These are phyloP conservation scores for Hypomecis atomaria DNA, from an alignment of 2,888 invertebrate genomes.

Conservation along the genomic window DNA sequence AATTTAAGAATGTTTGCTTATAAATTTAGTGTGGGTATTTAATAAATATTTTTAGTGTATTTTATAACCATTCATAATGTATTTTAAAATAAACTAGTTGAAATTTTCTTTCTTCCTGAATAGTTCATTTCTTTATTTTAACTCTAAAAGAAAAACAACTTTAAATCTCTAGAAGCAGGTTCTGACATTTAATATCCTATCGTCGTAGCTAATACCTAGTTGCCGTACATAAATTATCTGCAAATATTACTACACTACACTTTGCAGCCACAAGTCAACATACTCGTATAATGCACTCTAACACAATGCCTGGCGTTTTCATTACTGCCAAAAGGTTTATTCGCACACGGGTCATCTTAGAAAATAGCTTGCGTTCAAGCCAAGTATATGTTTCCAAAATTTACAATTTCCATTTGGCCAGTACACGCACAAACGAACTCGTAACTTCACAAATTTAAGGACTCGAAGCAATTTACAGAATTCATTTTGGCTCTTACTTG, in stretches of 20 bases:
- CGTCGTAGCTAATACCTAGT: no score
- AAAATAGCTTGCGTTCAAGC: constrained; percentile 57
- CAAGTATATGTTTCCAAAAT: constrained; percentile 58
- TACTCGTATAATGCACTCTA: constrained; percentile 47
- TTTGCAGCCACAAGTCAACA: constrained; percentile 41
- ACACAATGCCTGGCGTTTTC: constrained; percentile 60
- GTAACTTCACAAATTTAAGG: constrained; percentile 44
- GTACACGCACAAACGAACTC: constrained; percentile 37
- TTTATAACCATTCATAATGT: no score
- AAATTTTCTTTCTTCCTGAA: no score
- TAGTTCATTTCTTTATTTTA: no score
- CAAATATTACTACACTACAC: constrained; percentile 9
- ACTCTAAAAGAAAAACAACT: no score
- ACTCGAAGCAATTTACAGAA: constrained; percentile 47
- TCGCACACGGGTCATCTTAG: constrained; percentile 66
- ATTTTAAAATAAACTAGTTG: no score
- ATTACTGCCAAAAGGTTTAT: constrained; percentile 66
- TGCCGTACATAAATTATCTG: no score
- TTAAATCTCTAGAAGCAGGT: no score
- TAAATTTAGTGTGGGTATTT: no score
- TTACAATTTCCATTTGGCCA: constrained; percentile 58
- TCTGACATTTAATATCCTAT: no score
- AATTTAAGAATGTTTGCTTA: no score
- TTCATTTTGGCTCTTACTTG: constrained; percentile 46
- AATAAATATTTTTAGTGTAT: no score